These are phyloP conservation scores for Paedocypris sp. DNA, from an alignment of 2,113 vertebrate species.

Conservation along the genomic window DNA sequence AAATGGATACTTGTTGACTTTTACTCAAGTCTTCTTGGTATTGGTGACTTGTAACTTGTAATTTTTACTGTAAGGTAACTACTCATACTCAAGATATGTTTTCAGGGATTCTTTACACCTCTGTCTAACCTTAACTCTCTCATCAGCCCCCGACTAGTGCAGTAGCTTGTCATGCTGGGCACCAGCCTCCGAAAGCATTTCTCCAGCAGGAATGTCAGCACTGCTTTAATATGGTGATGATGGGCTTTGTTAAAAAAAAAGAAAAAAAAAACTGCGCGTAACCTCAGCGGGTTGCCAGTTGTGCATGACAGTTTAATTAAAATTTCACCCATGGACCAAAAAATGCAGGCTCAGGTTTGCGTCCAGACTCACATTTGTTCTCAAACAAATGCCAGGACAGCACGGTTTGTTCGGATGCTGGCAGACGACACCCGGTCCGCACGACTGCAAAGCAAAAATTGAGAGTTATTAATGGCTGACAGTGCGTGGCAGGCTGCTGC, in stretches of 20 bases:
- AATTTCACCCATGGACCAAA: not conserved
- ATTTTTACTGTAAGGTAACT: no score
- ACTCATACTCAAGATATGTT: no score
- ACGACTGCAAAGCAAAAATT: slow-evolving; percentile 14
- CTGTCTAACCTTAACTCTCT: no score
- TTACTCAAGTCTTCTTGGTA: no score
- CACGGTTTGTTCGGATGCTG: slow-evolving; percentile 24
- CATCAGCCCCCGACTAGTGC: no score
- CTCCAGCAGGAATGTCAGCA: not conserved
- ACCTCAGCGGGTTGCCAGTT: not conserved
- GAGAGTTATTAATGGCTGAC: slow-evolving; percentile 40
- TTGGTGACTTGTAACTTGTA: no score
- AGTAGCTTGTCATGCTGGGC: not conserved
- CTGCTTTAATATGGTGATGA: slow-evolving; percentile 1
- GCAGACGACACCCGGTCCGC: slow-evolving; percentile 7
- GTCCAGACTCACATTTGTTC: slow-evolving; percentile 5
- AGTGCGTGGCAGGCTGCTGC: slow-evolving; percentile 22
- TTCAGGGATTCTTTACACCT: no score
- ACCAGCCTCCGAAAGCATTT: not conserved
- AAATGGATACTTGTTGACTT: no score
- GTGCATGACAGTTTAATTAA: slow-evolving; percentile 11
- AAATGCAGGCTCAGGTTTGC: slow-evolving; percentile 1
- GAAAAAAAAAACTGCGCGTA: slow-evolving; percentile 6
- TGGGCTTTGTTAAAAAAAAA: slow-evolving; percentile 2
- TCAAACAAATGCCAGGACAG: slow-evolving; percentile 10